Evolutionary conservation across 2,888 invertebrate species (phyloP).

Genomic region (Scaptomyza cyrtandrae): DNA sequence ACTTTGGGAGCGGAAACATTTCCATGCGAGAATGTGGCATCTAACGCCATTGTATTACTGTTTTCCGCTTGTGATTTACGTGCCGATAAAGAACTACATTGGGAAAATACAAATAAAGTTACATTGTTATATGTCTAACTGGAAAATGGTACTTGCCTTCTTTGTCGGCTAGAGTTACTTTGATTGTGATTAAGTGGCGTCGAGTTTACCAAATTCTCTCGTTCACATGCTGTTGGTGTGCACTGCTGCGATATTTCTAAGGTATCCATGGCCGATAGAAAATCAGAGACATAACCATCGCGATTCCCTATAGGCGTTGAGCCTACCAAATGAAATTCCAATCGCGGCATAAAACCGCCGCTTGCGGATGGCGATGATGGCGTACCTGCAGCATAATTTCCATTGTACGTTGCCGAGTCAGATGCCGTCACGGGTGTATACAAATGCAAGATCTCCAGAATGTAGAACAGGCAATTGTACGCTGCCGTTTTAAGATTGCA

Average conservation of each 20-base stretch:
- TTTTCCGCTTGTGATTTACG: conserved; percentile 23
- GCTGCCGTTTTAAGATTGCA: conserved; percentile 82
- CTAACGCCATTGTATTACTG: conserved; percentile 14
- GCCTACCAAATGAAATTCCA: conserved; percentile 59
- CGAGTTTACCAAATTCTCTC: conserved; percentile 80
- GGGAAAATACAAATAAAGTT: background rate
- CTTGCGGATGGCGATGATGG: conserved; percentile 50
- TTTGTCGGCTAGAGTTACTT: conserved; percentile 78
- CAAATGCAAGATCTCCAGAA: conserved; percentile 74
- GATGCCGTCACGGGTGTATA: conserved; percentile 57
- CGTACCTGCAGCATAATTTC: conserved; percentile 4
- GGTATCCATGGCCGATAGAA: conserved; percentile 62
- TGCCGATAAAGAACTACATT: conserved; percentile 37
- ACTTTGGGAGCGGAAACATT: conserved; percentile 49
- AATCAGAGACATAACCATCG: conserved; percentile 51
- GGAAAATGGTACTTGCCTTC: conserved; percentile 54
- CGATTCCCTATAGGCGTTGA: conserved; percentile 74
- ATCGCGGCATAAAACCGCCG: conserved; percentile 34
- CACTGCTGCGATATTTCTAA: conserved; percentile 74
- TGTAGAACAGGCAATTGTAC: conserved; percentile 68
- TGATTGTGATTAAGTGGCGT: conserved; percentile 83
- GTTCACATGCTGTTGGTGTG: conserved; percentile 66
- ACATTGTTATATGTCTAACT: background rate
- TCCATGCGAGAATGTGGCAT: conserved; percentile 23
- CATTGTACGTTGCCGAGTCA: conserved; percentile 12